phyloP scores from a whole-genome alignment of 1,140 invertebrate species.

The Drosophila equinoxialis region DNA sequence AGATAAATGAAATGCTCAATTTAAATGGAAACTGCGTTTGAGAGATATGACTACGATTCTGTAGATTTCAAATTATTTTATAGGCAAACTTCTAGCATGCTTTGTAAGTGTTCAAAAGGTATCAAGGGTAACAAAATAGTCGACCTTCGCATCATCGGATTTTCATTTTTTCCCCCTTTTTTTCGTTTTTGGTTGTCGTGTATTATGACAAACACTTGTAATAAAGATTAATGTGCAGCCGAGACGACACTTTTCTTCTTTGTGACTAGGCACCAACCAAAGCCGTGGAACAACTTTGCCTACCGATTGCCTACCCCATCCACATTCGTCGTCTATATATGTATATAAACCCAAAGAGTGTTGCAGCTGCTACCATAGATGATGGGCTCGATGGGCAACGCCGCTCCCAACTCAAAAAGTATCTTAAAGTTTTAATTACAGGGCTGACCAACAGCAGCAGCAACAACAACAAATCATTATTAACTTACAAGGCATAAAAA shows the following conservation, averaged over 20 bases:
- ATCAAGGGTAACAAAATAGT: neutral
- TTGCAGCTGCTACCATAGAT: constrained; percentile 46
- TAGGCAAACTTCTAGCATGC: too few relatives aligned
- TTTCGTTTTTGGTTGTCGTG: constrained; percentile 12
- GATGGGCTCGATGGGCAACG: constrained; percentile 7
- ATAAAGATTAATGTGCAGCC: constrained; percentile 73
- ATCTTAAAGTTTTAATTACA: constrained; percentile 79
- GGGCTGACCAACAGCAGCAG: constrained; percentile 60
- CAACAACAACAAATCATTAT: constrained; percentile 68
- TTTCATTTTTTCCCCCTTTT: neutral
- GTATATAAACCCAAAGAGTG: constrained; percentile 30
- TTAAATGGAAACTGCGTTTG: too few relatives aligned
- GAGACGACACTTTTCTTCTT: constrained; percentile 25
- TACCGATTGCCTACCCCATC: constrained; percentile 15
- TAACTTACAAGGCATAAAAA: constrained; percentile 64
- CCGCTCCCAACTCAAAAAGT: constrained; percentile 67
- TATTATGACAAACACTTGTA: constrained; percentile 77
- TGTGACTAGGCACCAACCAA: constrained; percentile 19
- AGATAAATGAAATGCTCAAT: too few relatives aligned
- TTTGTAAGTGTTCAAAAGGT: too few relatives aligned
- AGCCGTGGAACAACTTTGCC: constrained; percentile 51
- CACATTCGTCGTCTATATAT: neutral
- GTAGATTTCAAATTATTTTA: too few relatives aligned
- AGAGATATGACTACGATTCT: too few relatives aligned
- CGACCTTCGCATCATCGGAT: neutral